These are phyloP conservation scores for Dione vanillae DNA, from an alignment of 2,888 invertebrate genomes.

Conservation along the genomic window DNA sequence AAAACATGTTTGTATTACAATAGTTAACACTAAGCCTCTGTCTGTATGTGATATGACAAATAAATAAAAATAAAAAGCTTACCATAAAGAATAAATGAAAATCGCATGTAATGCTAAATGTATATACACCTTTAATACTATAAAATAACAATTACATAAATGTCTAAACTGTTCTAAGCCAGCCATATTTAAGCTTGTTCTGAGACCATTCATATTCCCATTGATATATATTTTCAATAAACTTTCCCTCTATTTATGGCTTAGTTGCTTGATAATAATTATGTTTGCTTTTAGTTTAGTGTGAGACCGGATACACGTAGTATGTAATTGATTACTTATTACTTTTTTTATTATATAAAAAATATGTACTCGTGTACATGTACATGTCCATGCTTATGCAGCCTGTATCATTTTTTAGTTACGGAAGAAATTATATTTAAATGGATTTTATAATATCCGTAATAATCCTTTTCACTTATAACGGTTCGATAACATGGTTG, in stretches of 20 bases:
- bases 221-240: slow-evolving; percentile 58
- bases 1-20: no score
- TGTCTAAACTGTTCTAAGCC: slow-evolving; percentile 45
- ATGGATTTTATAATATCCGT: no score
- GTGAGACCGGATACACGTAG: slow-evolving; percentile 36
- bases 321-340: not conserved
- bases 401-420: no score
- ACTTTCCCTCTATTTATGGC: slow-evolving; percentile 58
- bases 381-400: not conserved
- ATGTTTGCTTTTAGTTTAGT: slow-evolving; percentile 19
- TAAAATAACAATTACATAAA: slow-evolving; percentile 41
- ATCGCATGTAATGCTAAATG: not conserved
- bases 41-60: no score
- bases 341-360: not conserved
- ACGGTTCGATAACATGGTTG: no score
- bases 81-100: no score
- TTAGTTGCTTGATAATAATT: slow-evolving; percentile 30
- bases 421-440: no score
- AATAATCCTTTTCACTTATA: no score
- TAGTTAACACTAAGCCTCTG: no score
- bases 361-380: not conserved
- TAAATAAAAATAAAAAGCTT: no score
- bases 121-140: slow-evolving; percentile 26
- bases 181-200: slow-evolving; percentile 49
- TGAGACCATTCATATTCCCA: slow-evolving; percentile 46